These are phyloP conservation scores for Phyllopteryx taeniolatus DNA, from an alignment of 2,113 vertebrate genomes.

Conservation along the genomic window DNA sequence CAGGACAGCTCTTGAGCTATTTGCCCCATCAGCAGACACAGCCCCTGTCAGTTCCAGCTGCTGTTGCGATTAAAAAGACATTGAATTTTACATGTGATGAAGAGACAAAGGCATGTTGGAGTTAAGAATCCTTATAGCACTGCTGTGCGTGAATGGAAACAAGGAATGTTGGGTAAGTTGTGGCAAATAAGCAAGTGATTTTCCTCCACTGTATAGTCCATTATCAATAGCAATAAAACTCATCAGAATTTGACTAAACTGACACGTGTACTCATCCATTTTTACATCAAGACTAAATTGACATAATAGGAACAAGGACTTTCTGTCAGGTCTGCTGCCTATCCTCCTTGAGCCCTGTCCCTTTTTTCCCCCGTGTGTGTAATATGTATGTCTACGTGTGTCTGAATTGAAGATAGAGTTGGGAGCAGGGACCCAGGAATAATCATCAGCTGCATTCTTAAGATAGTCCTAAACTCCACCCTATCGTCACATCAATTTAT, in stretches of 20 bases:
- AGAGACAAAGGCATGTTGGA: conserved; percentile 35
- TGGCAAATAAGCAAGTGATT: conserved; percentile 18
- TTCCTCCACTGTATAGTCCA: conserved; percentile 13
- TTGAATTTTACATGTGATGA: conserved; percentile 63
- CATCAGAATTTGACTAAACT: too few species aligned
- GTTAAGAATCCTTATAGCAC: conserved; percentile 27
- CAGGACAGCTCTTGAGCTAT: conserved; percentile 42
- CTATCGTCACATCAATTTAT: too few species aligned
- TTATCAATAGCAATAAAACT: background rate
- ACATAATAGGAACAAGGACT: too few species aligned
- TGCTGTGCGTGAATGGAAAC: conserved; percentile 33
- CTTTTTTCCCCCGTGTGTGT: too few species aligned
- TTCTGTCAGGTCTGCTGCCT: too few species aligned
- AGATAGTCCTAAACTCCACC: too few species aligned
- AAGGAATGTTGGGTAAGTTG: conserved; percentile 34
- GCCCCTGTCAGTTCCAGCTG: conserved; percentile 67
- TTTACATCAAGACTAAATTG: too few species aligned
- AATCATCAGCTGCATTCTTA: too few species aligned
- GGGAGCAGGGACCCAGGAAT: too few species aligned
- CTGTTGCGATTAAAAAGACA: conserved; percentile 73
- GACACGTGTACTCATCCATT: background rate
- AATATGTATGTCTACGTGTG: too few species aligned
- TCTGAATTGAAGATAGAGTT: too few species aligned
- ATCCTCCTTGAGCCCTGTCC: too few species aligned
- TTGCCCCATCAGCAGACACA: conserved; percentile 62